These are phyloP conservation scores for Protophormia terraenovae DNA, from an alignment of 2,888 invertebrate species.

Conservation along the genomic window DNA sequence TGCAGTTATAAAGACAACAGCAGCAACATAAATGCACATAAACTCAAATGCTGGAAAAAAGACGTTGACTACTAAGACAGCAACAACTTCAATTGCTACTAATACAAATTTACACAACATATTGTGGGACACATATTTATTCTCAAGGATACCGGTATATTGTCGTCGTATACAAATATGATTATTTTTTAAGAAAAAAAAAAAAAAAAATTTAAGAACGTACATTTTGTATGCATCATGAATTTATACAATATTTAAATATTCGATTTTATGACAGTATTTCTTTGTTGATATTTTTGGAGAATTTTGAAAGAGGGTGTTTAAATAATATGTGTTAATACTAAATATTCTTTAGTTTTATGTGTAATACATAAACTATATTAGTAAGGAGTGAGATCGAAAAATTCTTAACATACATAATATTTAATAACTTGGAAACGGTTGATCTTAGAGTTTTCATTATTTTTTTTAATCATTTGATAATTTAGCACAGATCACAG, in stretches of 20 bases:
- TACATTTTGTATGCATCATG: conserved; percentile 12
- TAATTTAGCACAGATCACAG: too few relatives aligned
- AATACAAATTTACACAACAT: conserved; percentile 4
- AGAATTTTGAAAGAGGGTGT: not conserved
- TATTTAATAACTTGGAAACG: too few relatives aligned
- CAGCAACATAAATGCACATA: conserved; percentile 26
- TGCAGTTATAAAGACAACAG: conserved; percentile 49
- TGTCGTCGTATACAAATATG: conserved; percentile 9
- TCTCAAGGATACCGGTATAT: not conserved
- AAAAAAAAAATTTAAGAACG: too few relatives aligned
- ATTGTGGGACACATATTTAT: not conserved
- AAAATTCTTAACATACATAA: too few relatives aligned
- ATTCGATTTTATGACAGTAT: conserved; percentile 48
- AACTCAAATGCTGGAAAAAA: conserved; percentile 1
- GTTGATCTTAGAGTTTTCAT: too few relatives aligned
- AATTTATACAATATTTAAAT: conserved; percentile 51
- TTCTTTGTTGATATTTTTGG: not conserved
- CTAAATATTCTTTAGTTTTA: not conserved
- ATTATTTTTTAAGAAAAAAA: too few relatives aligned
- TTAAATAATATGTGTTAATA: not conserved
- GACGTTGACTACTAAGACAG: not conserved
- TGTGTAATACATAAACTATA: too few relatives aligned
- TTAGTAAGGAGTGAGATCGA: too few relatives aligned
- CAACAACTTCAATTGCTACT: not conserved
- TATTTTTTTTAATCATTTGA: too few relatives aligned